Evolutionary conservation across 2,113 vertebrate species (phyloP), one percentile per base, ranked within the genome.

Genomic region (Aptenodytes forsteri): DNA sequence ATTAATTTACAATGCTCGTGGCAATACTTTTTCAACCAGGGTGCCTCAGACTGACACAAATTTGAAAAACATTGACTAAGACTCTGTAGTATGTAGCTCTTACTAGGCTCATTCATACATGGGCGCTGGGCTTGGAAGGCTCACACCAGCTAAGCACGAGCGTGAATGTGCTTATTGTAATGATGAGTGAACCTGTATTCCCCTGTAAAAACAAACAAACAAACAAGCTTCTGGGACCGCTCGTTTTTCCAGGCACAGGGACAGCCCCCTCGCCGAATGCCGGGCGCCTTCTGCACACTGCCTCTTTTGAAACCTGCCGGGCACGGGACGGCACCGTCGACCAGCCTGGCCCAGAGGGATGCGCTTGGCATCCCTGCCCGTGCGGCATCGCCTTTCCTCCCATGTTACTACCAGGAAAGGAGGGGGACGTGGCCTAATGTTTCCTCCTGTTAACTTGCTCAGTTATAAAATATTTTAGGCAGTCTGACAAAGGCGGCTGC

Each of bases 151-250:
- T 77, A 22, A 67, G 80, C 8, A 9, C 2, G 1, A 32, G 38
- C 0, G 12, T 97, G 93, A 96, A 95, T 97, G 58, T 64, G 54
- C 65, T 91, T 89, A 76, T 95, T 97, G 73, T 93, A 80, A 87
- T 89, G 95, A 97, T 94, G 95, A 94, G 96, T 92, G 81, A 94
- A 94, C 89, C 83, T 89, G 73, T 65, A 83, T 91, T 95, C 49
- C 77, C 86, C 54, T 73, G 32, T 29, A 54, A 79, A 91, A 80
- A 38, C 71, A 79, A 50, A 11, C 76, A 90, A 83, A 55, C 64
- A 83, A 93, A 58, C 87, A 89, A 87, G 32, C 65, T 82, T 34
- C 80, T 78, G 69, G 66, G 73, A 29, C 67, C 30, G 67, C 44
- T 95, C 7, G 0, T 87, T 95, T 96, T 87, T 92, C 64, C 66